Base-by-base conservation (phyloP, 2,113 vertebrate species). In the Cyprichromis sp. region DNA sequence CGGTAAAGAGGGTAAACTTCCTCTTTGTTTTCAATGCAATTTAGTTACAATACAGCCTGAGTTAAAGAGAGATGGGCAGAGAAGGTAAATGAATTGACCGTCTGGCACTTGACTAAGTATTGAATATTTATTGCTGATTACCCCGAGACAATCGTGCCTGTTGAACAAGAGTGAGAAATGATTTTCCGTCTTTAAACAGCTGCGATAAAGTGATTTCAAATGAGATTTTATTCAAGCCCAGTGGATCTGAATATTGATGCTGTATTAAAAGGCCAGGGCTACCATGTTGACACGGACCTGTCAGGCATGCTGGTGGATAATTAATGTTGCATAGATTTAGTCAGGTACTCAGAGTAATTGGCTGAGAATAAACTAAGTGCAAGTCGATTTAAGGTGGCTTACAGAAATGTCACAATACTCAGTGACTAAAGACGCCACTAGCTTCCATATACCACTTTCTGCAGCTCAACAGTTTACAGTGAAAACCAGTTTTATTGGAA, bases 41-140 rank as follows among this genome's bases (percentile, higher is more conserved):
- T 81, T 38, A 24, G 42, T 83, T 84, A 55, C 14, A 76, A 84
- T 8, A 61, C 5, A 2, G 31, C 36, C 8, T 4, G 42, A 45
- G 86, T 79, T 26, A 16, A 50, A 86, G 63, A 76, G 16, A 42
- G 11, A 40, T 45, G 16, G 13, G 5, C 1, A 9, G 53, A 59
- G 54, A 21, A 88, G 52, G 45, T 52, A 78, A 66, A 83, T 47
- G 31, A 57, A 85, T 81, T 80, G 84, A 91, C 89, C 5, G 59
- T 85, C 84, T 86, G 84, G 80, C n/a, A 12, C 76, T 55, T 79
- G 53, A 82, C 80, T 63, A 45, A 11, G 8, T 82, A 91, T 86
- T 83, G 88, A 95, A 93, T 95, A 95, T 95, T 95, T 88, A 94
- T 93, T 59, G 12, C 19, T 6, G 40, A 85, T 93, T 87, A 83